Evolutionary conservation across 2,113 vertebrate species (phyloP).

Genomic region (Pelobates fuscus): DNA sequence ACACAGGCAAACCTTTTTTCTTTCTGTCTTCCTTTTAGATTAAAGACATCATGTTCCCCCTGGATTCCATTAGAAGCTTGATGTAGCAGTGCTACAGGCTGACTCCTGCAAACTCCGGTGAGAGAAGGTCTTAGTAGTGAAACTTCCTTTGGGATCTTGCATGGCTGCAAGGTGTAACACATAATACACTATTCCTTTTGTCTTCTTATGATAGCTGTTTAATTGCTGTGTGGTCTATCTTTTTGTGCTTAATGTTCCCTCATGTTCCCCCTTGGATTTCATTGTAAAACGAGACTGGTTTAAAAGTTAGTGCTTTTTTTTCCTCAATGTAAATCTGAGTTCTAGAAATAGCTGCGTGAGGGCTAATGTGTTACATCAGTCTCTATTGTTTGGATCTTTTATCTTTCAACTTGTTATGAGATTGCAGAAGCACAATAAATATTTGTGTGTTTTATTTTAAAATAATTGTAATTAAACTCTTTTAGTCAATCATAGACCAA

Average conservation of each 20-base stretch:
- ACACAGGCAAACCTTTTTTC: constrained; percentile 18
- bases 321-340: constrained; percentile 26
- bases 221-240: constrained; percentile 45
- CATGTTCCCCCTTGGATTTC: constrained; percentile 37
- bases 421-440: too few relatives aligned
- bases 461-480: neutral
- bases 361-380: neutral
- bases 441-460: neutral
- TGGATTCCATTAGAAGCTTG: constrained; percentile 45
- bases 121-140: constrained; percentile 35
- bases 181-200: constrained; percentile 38
- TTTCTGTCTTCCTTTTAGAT: constrained; percentile 38
- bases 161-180: constrained; percentile 45
- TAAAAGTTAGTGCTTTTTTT: constrained; percentile 25
- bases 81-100: constrained; percentile 44
- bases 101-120: constrained; percentile 29
- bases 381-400: neutral
- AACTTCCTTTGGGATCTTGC: constrained; percentile 37
- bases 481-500: too few relatives aligned
- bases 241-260: constrained; percentile 37
- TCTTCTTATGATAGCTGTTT: constrained; percentile 39
- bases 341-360: constrained; percentile 6
- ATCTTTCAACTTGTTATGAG: neutral
- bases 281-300: constrained; percentile 30
- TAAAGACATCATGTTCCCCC: constrained; percentile 33